Percentiles rank a stretch among this genome's conserved stretches.
These are phyloP conservation scores for Torymus aiolomorphi DNA, from an alignment of 2,888 invertebrate genomes.

Conservation along the genomic window DNA sequence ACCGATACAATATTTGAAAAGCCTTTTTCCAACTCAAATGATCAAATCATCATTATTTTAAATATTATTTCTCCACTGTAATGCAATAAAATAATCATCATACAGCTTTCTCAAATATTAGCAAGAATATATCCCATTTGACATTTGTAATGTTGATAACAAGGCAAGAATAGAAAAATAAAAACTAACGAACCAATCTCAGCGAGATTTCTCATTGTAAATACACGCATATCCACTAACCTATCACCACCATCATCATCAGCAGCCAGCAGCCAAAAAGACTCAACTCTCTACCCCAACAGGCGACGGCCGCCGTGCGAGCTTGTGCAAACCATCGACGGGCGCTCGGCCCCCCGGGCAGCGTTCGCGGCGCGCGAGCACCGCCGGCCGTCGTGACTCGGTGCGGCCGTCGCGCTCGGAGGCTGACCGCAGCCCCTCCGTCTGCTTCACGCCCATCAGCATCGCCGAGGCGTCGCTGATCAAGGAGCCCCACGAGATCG, in stretches of 20 bases:
- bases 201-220: too few species aligned
- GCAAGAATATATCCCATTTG: too few species aligned
- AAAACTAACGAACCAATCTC: too few species aligned
- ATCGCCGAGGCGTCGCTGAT: constrained; percentile 65
- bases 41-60: too few species aligned
- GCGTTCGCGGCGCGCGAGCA: constrained; percentile 61
- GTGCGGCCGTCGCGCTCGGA: constrained; percentile 73
- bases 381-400: constrained; percentile 89
- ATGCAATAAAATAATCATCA: too few species aligned
- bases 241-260: background rate
- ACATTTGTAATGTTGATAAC: too few species aligned
- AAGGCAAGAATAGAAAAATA: too few species aligned
- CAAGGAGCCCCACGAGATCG: constrained; percentile 74
- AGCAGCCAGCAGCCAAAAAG: background rate
- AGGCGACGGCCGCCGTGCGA: constrained; percentile 28
- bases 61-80: too few species aligned
- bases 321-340: constrained; percentile 11
- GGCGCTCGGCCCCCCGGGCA: constrained; percentile 59
- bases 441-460: constrained; percentile 52
- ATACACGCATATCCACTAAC: too few species aligned
- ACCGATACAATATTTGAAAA: too few species aligned
- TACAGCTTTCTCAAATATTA: too few species aligned
- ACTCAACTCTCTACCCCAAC: background rate
- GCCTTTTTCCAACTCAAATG: too few species aligned
- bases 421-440: constrained; percentile 9